Evolutionary conservation across 2,797 vertebrate genomes (phyloP), one percentile per base, ranked within the genome.

Genomic region (Parauchenoglanis punctatus): DNA sequence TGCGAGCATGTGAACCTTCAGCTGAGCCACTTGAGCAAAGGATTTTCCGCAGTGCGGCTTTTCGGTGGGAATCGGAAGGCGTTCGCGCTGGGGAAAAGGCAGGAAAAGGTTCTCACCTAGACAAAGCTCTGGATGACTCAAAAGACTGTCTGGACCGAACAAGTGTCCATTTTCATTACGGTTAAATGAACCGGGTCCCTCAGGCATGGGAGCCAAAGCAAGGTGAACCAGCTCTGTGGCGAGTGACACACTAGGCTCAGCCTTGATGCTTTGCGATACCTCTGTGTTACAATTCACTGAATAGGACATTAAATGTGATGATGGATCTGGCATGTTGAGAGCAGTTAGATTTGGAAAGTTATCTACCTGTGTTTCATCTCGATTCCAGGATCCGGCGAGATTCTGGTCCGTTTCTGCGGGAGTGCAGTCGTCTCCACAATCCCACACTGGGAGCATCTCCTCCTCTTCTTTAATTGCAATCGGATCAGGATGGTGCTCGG

Each of bases 341-440:
- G 89, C 87, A 85, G 87, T 89, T 84, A 92, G 87, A 90, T 89
- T 89, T 86, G 89, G 89, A 92, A 91, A 89, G 83, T 81, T 88
- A 85, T 92, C 91, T 92, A 92, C 91, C 91, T 92, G 90, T 91
- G 89, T 89, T 83, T 92, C 89, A 81, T 90, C 91, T 76, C 72
- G 91, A 81, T 84, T 89, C 90, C 90, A 91, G 88, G 90, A 68
- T 67, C 81, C 91, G 68, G 83, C 70, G 86, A 86, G 85, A 88
- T 81, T 87, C 82, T 49, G 72, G 86, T 89, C 88, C 2, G 77
- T 87, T 83, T 91, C 91, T 35, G 25, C 90, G 65, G 84, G 85
- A 85, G 40, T 75, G 81, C 35, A 78, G 72, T 89, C 90, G 25
- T 91, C 91, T 52, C 88, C 75, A 86, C 84, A 87, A n/a, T 91